phyloP scores from a whole-genome alignment of 2,888 invertebrate species.

The Darwinula stevensoni region DNA sequence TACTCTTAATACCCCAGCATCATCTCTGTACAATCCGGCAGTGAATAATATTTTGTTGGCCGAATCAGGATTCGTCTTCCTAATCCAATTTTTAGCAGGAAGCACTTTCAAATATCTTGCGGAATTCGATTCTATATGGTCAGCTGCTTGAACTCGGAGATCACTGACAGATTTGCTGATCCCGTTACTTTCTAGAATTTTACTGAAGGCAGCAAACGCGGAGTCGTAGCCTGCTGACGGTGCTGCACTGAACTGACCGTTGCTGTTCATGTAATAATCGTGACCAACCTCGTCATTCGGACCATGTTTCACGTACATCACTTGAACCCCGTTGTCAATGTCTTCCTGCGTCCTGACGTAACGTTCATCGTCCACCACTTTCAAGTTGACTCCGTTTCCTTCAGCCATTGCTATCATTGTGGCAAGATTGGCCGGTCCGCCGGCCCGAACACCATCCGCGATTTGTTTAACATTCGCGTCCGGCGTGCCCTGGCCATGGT shows the following conservation, averaged over 20 bases:
- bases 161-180: conserved; percentile 1
- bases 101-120: background rate
- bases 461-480: background rate
- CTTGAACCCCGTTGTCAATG: conserved; percentile 1
- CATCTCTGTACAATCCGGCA: conserved; percentile 2
- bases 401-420: background rate
- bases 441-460: background rate
- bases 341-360: background rate
- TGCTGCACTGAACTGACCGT: background rate
- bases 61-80: conserved; percentile 1
- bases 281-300: background rate
- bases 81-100: conserved; percentile 1
- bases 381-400: conserved; percentile 1
- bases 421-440: background rate
- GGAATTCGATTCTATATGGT: conserved; percentile 1
- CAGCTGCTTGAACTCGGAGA: background rate
- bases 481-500: background rate
- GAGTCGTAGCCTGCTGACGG: background rate
- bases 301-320: conserved; percentile 1
- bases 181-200: background rate
- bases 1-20: background rate
- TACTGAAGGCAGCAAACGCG: conserved; percentile 1
- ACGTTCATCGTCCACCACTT: conserved; percentile 1
- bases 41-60: conserved; percentile 1
- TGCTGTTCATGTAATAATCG: conserved; percentile 1